phyloP scores from a whole-genome alignment of 2,113 vertebrate species.

The Cyphomyrus plagiostoma region DNA sequence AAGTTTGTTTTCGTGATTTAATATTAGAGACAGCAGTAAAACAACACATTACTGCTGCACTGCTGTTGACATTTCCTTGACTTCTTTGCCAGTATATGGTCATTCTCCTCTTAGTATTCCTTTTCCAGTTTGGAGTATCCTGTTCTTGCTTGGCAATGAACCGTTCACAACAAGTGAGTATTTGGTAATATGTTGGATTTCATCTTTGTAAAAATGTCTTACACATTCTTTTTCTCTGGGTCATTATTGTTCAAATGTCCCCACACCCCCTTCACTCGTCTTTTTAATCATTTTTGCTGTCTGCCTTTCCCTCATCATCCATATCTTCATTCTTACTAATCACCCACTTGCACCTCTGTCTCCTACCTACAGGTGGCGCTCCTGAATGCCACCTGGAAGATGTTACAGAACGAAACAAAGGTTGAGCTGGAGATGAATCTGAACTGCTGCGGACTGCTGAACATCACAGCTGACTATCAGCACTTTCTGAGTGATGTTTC shows the following conservation, averaged over 20 bases:
- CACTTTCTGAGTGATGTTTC: slow-evolving; percentile 46
- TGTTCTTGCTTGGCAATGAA: slow-evolving; percentile 85
- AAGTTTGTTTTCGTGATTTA: not conserved
- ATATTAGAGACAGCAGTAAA: not conserved
- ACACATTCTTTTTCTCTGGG: not conserved
- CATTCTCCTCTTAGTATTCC: slow-evolving; percentile 81
- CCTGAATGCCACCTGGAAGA: slow-evolving; percentile 67
- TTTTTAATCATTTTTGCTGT: not conserved
- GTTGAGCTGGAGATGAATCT: slow-evolving; percentile 66
- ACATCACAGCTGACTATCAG: slow-evolving; percentile 36
- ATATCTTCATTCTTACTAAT: not conserved
- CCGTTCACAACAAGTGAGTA: slow-evolving; percentile 69
- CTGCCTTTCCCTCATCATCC: not conserved
- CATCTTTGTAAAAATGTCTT: not conserved
- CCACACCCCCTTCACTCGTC: not conserved
- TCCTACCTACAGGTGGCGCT: slow-evolving; percentile 58
- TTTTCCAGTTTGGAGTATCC: slow-evolving; percentile 84
- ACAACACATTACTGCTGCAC: not conserved
- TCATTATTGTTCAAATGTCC: not conserved
- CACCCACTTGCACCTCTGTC: not conserved
- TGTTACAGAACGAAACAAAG: slow-evolving; percentile 61
- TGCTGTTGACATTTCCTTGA: slow-evolving; percentile 47
- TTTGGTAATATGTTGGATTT: not conserved
- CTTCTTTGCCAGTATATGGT: slow-evolving; percentile 77
- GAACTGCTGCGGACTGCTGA: slow-evolving; percentile 80